These are phyloP conservation scores for Amphiprion percula DNA, from an alignment of 2,113 vertebrate species.

Conservation along the genomic window DNA sequence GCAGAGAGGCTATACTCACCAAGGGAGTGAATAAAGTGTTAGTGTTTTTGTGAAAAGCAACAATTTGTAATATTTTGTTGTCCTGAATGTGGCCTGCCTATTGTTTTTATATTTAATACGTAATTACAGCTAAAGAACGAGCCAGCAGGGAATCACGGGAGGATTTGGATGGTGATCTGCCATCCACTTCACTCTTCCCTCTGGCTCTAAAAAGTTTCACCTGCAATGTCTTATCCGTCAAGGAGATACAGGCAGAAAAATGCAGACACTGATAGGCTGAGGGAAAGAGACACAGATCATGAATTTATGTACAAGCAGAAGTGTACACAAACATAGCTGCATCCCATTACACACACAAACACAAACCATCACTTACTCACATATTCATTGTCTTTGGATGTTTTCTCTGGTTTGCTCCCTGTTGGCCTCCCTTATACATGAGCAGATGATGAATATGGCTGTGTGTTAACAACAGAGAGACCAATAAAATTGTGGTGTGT, in stretches of 20 bases:
- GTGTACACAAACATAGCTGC: slow-evolving; percentile 54
- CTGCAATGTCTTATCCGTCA: slow-evolving; percentile 61
- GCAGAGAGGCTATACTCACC: slow-evolving; percentile 24
- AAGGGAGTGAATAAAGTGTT: slow-evolving; percentile 17
- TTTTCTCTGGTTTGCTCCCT: slow-evolving; percentile 12
- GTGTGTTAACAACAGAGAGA: slow-evolving; percentile 22
- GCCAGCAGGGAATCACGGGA: slow-evolving; percentile 59
- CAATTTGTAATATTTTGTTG: slow-evolving; percentile 30
- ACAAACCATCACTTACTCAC: slow-evolving; percentile 4
- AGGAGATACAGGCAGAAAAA: slow-evolving; percentile 51
- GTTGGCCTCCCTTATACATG: slow-evolving; percentile 44
- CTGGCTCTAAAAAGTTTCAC: slow-evolving; percentile 59
- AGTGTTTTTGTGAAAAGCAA: slow-evolving; percentile 22
- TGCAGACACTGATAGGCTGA: slow-evolving; percentile 38
- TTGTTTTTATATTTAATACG: slow-evolving; percentile 59
- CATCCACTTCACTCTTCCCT: slow-evolving; percentile 28
- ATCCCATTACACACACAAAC: slow-evolving; percentile 49
- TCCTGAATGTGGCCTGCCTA: slow-evolving; percentile 28
- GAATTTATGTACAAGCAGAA: slow-evolving; percentile 37
- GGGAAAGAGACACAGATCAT: slow-evolving; percentile 19
- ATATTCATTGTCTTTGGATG: slow-evolving; percentile 20
- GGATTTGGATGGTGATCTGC: slow-evolving; percentile 63
- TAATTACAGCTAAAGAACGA: slow-evolving; percentile 65
- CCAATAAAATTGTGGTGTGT: not conserved
- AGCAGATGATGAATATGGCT: slow-evolving; percentile 35